Evolutionary conservation across 2,113 vertebrate genomes (phyloP).

Genomic region (Rhea pennata): DNA sequence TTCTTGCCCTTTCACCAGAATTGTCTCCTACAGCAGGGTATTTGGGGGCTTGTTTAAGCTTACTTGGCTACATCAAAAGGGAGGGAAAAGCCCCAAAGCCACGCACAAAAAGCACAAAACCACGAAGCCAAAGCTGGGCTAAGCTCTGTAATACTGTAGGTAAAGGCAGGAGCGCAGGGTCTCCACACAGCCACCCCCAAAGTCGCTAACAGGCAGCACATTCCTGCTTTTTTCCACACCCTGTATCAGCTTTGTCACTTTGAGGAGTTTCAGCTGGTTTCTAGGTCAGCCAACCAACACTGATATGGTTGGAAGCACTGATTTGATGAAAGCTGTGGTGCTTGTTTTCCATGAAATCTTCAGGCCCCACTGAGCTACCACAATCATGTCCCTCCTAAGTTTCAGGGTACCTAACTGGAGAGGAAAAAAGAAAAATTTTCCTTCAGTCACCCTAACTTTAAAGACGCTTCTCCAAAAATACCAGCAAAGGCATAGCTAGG

Average conservation of each 20-base stretch:
- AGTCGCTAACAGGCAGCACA: not conserved
- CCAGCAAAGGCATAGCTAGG: not conserved
- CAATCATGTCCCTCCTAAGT: too few relatives aligned
- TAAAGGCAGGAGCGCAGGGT: not conserved
- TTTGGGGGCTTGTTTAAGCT: not conserved
- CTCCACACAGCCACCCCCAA: not conserved
- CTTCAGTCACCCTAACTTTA: not conserved
- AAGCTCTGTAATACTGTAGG: constrained; percentile 52
- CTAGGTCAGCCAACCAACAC: not conserved
- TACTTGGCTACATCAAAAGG: not conserved
- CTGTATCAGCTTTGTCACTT: not conserved
- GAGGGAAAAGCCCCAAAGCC: not conserved
- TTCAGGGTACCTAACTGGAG: not conserved
- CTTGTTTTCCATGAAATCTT: not conserved
- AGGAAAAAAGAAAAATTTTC: not conserved
- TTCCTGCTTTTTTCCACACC: not conserved
- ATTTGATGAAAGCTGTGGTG: not conserved
- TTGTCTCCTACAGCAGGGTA: not conserved
- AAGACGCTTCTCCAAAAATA: not conserved
- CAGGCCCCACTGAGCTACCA: not conserved
- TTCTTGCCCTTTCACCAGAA: not conserved
- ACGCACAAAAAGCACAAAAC: not conserved
- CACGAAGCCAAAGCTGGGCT: constrained; percentile 29
- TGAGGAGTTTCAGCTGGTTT: not conserved
- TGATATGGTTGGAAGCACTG: not conserved